Percentiles rank a stretch among this genome's conserved stretches.
These are phyloP conservation scores for Drosophila anceps DNA, from an alignment of 2,888 invertebrate species.

Conservation along the genomic window DNA sequence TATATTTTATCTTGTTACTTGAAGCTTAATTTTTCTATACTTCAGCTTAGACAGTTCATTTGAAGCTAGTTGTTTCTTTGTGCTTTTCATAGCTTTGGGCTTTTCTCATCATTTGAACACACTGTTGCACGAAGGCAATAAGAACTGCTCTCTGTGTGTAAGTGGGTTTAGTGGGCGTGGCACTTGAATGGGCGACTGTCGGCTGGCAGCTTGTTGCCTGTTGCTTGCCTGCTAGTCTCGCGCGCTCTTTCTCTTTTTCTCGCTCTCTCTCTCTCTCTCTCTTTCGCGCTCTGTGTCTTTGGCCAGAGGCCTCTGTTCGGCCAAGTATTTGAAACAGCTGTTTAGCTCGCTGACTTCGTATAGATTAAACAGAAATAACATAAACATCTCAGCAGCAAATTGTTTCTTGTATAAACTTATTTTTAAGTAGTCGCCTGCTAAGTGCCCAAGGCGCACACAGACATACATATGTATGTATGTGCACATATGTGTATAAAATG, in stretches of 20 bases:
- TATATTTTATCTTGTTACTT: too few species aligned
- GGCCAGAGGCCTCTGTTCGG: slow-evolving; percentile 24
- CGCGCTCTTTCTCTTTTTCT: background rate
- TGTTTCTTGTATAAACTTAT: slow-evolving; percentile 46
- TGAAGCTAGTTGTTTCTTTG: too few species aligned
- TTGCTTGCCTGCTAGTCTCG: slow-evolving; percentile 58
- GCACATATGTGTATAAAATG: slow-evolving; percentile 9
- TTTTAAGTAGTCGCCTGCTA: slow-evolving; percentile 45
- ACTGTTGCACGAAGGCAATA: slow-evolving; percentile 46
- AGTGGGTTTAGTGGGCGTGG: slow-evolving; percentile 21
- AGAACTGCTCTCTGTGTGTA: background rate
- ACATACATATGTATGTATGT: background rate
- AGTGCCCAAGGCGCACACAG: slow-evolving; percentile 22
- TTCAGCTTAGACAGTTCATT: background rate
- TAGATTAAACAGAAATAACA: slow-evolving; percentile 37
- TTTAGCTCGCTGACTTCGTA: slow-evolving; percentile 38
- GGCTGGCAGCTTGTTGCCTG: slow-evolving; percentile 69
- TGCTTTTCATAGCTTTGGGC: background rate
- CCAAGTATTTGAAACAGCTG: slow-evolving; percentile 65
- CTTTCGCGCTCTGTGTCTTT: slow-evolving; percentile 7
- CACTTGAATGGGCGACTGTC: slow-evolving; percentile 26
- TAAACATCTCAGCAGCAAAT: slow-evolving; percentile 47
- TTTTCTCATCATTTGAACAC: background rate
- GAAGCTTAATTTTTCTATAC: too few species aligned
- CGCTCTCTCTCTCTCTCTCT: background rate